phyloP scores from a whole-genome alignment of 1,140 invertebrate species.

The Leptopilina clavipes region DNA sequence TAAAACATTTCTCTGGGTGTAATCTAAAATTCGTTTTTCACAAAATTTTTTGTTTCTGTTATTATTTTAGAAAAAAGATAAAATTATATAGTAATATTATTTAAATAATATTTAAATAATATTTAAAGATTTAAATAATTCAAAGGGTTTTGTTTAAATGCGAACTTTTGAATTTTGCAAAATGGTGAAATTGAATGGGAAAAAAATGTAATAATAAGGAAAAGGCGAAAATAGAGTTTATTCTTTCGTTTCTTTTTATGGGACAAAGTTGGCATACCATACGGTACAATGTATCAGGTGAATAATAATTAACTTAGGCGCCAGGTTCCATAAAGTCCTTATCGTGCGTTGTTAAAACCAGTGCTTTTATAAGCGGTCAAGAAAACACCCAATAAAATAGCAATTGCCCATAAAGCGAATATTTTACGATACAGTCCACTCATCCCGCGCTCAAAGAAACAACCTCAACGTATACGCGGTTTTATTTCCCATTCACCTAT shows the following conservation, averaged over 20 bases:
- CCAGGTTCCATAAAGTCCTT: slow-evolving; percentile 31
- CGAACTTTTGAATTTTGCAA: too few species aligned
- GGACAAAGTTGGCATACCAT: neutral
- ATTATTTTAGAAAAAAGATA: too few species aligned
- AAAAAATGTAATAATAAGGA: neutral
- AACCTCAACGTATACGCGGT: neutral
- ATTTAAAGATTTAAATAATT: too few species aligned
- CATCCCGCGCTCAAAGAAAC: slow-evolving; percentile 17
- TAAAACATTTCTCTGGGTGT: too few species aligned
- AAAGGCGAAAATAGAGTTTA: neutral
- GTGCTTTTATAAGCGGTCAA: slow-evolving; percentile 22
- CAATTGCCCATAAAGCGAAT: slow-evolving; percentile 32
- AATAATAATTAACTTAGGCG: slow-evolving; percentile 27
- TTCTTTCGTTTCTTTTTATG: neutral
- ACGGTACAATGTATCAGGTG: slow-evolving; percentile 20
- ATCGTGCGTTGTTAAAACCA: slow-evolving; percentile 15
- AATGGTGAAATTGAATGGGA: neutral
- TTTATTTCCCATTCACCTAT: slow-evolving; percentile 30
- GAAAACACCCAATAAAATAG: slow-evolving; percentile 31
- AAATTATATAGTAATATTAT: too few species aligned
- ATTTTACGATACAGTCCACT: slow-evolving; percentile 30
- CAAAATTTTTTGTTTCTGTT: too few species aligned
- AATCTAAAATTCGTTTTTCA: too few species aligned
- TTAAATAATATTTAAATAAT: too few species aligned
- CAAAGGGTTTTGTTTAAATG: too few species aligned